phyloP scores from a whole-genome alignment of 2,113 vertebrate genomes.

The Malurus alboscapulatus region DNA sequence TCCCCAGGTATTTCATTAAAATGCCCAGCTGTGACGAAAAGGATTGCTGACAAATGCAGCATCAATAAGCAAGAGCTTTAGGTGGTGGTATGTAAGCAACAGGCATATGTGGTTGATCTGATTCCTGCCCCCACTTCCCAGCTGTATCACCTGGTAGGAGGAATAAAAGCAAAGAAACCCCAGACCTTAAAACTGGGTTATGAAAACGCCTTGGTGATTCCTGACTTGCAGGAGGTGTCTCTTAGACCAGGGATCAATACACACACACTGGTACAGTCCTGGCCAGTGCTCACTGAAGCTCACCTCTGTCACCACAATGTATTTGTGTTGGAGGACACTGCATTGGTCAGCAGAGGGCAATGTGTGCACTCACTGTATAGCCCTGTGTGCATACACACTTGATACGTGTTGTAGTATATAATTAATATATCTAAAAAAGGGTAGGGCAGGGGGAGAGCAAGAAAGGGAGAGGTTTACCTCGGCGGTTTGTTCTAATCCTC shows the following conservation, averaged over 20 bases:
- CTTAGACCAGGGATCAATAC: not conserved
- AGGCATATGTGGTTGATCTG: not conserved
- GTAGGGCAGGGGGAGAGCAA: not conserved
- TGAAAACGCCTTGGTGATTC: not conserved
- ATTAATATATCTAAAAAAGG: not conserved
- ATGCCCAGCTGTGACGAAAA: not conserved
- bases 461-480: not conserved
- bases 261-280: fast-evolving
- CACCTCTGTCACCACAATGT: not conserved
- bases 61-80: not conserved
- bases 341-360: slow-evolving; percentile 20
- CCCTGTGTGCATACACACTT: not conserved
- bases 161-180: not conserved
- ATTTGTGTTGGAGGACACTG: not conserved
- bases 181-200: not conserved
- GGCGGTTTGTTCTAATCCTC: not conserved
- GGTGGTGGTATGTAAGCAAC: not conserved
- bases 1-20: not conserved
- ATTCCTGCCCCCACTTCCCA: not conserved
- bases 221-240: not conserved
- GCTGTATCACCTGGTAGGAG: not conserved
- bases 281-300: not conserved
- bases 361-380: not conserved
- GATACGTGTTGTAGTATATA: not conserved
- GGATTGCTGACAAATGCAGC: not conserved